Evolutionary conservation across 2,113 vertebrate species (phyloP).

Genomic region (Ageneiosus marmoratus): DNA sequence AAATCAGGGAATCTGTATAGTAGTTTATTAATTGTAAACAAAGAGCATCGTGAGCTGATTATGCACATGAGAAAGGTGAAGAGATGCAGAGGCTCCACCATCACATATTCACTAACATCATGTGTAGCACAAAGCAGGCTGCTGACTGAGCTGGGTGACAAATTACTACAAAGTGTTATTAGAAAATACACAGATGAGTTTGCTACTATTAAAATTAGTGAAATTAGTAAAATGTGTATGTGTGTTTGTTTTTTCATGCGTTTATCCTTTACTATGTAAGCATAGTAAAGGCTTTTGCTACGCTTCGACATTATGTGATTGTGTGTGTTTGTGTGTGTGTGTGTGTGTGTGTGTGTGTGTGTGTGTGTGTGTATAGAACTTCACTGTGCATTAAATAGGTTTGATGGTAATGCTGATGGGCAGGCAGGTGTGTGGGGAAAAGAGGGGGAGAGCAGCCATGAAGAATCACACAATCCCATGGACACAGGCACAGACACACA

Average conservation of each 20-base stretch:
- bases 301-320: conserved; percentile 35
- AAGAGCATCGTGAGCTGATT: not conserved
- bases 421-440: conserved; percentile 49
- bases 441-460: conserved; percentile 44
- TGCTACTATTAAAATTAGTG: not conserved
- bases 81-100: not conserved
- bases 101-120: not conserved
- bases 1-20: not conserved
- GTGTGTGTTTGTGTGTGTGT: not conserved
- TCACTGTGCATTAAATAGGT: conserved; percentile 58
- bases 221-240: not conserved
- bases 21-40: conserved; percentile 6
- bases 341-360: conserved; percentile 25
- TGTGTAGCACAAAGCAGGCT: not conserved
- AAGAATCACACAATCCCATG: not conserved
- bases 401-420: conserved; percentile 58
- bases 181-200: conserved; percentile 24
- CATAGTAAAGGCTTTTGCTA: too few species aligned
- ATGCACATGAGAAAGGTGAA: not conserved
- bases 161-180: conserved; percentile 30
- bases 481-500: not conserved
- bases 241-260: conserved; percentile 24
- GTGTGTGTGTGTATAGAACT: conserved; percentile 52
- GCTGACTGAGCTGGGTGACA: conserved; percentile 23
- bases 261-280: not conserved